phyloP scores from a whole-genome alignment of 2,797 vertebrate species.

The Rhinella marina region DNA sequence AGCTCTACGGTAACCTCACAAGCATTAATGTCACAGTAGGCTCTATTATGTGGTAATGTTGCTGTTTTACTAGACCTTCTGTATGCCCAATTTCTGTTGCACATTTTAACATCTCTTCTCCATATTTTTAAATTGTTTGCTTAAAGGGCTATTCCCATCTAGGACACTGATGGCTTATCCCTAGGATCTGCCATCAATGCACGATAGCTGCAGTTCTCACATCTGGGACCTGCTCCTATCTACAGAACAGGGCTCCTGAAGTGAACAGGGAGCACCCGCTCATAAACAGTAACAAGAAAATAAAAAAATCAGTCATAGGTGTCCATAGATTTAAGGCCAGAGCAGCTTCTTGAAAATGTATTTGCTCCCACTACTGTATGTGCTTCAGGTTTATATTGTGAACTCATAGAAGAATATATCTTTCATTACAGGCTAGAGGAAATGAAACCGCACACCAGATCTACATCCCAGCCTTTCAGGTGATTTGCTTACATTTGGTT shows the following conservation, averaged over 20 bases:
- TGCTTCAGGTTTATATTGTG: background rate
- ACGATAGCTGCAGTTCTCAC: too few relatives aligned
- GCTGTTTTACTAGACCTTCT: background rate
- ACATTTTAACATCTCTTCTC: background rate
- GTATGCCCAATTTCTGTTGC: background rate
- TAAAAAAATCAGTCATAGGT: too few relatives aligned
- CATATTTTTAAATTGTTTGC: background rate
- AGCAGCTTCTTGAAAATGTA: background rate
- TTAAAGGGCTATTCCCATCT: too few relatives aligned
- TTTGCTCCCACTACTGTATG: background rate
- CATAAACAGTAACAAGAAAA: too few relatives aligned
- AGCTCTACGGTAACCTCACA: constrained; percentile 76
- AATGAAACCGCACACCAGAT: constrained; percentile 79
- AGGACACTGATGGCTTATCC: too few relatives aligned
- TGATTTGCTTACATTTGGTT: constrained; percentile 63
- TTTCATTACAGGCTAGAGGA: constrained; percentile 81
- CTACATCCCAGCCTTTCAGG: constrained; percentile 86
- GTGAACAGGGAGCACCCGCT: too few relatives aligned
- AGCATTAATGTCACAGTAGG: background rate
- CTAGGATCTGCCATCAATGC: too few relatives aligned
- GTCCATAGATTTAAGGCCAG: too few relatives aligned
- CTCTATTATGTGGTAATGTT: background rate
- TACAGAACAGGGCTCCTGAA: too few relatives aligned
- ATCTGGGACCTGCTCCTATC: too few relatives aligned
- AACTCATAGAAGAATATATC: background rate